A percentile compares a stretch with the other conserved stretches of the same genome.
These are phyloP conservation scores for Pollachius pollachius DNA, from an alignment of 2,113 vertebrate species.

Conservation along the genomic window DNA sequence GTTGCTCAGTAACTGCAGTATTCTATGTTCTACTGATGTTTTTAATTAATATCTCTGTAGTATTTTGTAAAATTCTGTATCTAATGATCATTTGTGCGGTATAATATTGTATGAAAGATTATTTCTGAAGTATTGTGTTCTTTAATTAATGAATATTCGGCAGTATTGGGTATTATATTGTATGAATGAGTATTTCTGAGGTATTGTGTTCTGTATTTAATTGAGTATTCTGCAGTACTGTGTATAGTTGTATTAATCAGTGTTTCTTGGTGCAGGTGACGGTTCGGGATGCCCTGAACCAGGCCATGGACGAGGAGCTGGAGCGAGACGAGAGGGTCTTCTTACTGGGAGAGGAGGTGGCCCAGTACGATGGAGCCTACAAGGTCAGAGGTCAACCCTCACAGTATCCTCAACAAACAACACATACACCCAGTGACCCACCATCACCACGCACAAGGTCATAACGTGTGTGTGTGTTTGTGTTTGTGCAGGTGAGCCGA, in stretches of 20 bases:
- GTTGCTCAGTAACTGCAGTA: too few species aligned
- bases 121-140: not conserved
- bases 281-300: conserved; percentile 94
- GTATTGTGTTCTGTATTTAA: too few species aligned
- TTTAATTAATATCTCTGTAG: not conserved
- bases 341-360: conserved; percentile 94
- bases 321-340: conserved; percentile 94
- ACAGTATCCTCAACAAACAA: not conserved
- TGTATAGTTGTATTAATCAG: not conserved
- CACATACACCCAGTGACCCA: not conserved
- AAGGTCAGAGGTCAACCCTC: conserved; percentile 75
- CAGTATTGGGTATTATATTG: too few species aligned
- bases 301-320: conserved; percentile 96
- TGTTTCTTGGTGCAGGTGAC: conserved; percentile 75
- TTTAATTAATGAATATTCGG: too few species aligned
- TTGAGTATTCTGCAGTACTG: not conserved
- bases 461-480: conserved; percentile 3
- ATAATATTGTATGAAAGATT: not conserved
- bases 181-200: not conserved
- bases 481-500: conserved; percentile 82
- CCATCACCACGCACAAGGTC: too few species aligned
- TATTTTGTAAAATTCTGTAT: not conserved
- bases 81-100: not conserved
- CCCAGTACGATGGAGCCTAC: conserved; percentile 98
- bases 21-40: too few species aligned